Conservation (phyloP, 2,113 vertebrate genomes). For the Epinephelus moara region DNA sequence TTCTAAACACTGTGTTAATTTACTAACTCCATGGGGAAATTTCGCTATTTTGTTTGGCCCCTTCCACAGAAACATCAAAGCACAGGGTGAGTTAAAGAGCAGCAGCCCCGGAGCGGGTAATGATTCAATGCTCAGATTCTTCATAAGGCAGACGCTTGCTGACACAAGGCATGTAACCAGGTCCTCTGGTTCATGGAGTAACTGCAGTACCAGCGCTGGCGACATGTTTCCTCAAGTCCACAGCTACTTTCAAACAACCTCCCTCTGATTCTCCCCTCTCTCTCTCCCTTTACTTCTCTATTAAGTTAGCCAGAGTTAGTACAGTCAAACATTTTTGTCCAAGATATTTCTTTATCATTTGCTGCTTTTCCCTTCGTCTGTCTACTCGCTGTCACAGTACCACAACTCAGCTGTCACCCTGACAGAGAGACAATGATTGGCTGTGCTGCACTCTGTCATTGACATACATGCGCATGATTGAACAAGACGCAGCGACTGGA, state of each 20-base stretch:
- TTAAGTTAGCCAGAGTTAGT: slow-evolving; percentile 1
- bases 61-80: slow-evolving; percentile 54
- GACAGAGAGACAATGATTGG: slow-evolving; percentile 53
- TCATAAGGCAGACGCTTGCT: slow-evolving; percentile 42
- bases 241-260: slow-evolving; percentile 9
- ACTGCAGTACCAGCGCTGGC: slow-evolving; percentile 11
- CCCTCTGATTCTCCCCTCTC: neutral
- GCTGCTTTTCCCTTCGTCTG: slow-evolving; percentile 12
- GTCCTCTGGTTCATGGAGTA: slow-evolving; percentile 33
- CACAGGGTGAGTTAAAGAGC: slow-evolving; percentile 56
- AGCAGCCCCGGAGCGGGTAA: slow-evolving; percentile 49
- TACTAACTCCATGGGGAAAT: slow-evolving; percentile 57
- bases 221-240: slow-evolving; percentile 19
- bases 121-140: slow-evolving; percentile 61
- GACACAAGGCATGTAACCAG: slow-evolving; percentile 36
- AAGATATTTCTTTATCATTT: slow-evolving; percentile 27
- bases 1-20: slow-evolving; percentile 54
- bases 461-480: slow-evolving; percentile 59
- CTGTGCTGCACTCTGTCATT: slow-evolving; percentile 53
- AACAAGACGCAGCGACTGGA: slow-evolving; percentile 57
- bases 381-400: slow-evolving; percentile 50
- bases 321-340: slow-evolving; percentile 5
- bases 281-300: neutral
- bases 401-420: slow-evolving; percentile 57
- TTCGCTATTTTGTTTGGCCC: slow-evolving; percentile 49